phyloP scores from a whole-genome alignment of 92 coral and sea anemone species.

The Zoanthus sociatus region DNA sequence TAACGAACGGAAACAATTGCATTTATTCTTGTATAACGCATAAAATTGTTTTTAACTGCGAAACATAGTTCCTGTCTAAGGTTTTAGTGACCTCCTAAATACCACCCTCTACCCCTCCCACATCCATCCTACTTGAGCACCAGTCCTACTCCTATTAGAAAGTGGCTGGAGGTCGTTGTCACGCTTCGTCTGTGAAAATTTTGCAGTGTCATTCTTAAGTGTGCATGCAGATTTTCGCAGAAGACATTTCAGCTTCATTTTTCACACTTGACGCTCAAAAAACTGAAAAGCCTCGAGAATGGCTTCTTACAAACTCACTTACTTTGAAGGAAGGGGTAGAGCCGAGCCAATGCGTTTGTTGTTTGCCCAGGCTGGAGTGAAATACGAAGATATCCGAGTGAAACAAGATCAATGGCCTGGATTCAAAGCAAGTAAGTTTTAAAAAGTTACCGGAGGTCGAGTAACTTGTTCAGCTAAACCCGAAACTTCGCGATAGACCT shows the following conservation, averaged over 20 bases:
- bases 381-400: not conserved
- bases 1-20: no score
- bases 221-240: not conserved
- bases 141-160: not conserved
- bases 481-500: no score
- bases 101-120: not conserved
- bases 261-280: not conserved
- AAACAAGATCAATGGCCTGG: not conserved
- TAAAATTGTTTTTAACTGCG: no score
- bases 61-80: no score
- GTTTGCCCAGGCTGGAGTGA: constrained; percentile 16
- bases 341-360: not conserved
- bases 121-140: not conserved
- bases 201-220: not conserved
- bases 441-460: no score
- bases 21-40: no score
- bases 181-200: not conserved
- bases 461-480: no score
- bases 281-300: not conserved
- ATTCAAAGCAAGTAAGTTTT: not conserved
- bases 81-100: not conserved
- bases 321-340: not conserved
- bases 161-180: not conserved
- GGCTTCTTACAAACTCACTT: constrained; percentile 3
- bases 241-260: not conserved